These are phyloP conservation scores for Panagrolaimus sp. DNA, from an alignment of 1,140 invertebrate genomes.

Conservation along the genomic window DNA sequence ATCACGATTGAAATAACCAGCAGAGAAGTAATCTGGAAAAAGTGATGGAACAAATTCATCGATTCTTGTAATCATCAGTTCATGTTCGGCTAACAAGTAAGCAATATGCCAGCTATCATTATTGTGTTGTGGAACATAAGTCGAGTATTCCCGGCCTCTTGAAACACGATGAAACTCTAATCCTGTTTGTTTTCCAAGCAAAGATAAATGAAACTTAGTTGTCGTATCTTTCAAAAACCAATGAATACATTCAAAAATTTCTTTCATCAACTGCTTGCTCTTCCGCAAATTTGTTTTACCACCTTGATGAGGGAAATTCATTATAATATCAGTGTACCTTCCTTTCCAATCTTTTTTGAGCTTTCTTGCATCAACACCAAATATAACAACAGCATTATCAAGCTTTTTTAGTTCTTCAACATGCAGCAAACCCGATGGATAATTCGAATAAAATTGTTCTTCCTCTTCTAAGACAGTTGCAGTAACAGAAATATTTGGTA, in stretches of 20 bases:
- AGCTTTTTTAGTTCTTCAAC: neutral
- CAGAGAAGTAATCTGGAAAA: conserved; percentile 11
- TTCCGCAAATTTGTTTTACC: conserved; percentile 48
- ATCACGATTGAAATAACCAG: conserved; percentile 17
- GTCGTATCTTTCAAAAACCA: conserved; percentile 18
- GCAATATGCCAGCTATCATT: conserved; percentile 48
- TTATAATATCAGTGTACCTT: conserved; percentile 31
- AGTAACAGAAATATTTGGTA: neutral
- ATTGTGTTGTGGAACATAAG: conserved; percentile 34
- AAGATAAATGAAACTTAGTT: conserved; percentile 39
- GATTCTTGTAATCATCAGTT: neutral
- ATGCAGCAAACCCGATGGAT: neutral
- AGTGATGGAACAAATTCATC: conserved; percentile 7
- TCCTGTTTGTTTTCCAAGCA: conserved; percentile 42
- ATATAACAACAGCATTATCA: conserved; percentile 31
- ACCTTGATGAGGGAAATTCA: conserved; percentile 55
- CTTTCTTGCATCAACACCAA: conserved; percentile 46
- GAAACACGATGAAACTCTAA: conserved; percentile 19
- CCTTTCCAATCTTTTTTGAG: conserved; percentile 23
- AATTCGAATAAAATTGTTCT: neutral
- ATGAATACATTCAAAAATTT: conserved; percentile 35
- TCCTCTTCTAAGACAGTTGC: conserved; percentile 14
- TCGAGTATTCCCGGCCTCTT: neutral
- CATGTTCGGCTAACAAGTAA: conserved; percentile 42
- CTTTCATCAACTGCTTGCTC: conserved; percentile 31